These are phyloP conservation scores for Tetrax tetrax DNA, from an alignment of 2,113 vertebrate genomes.

Conservation along the genomic window DNA sequence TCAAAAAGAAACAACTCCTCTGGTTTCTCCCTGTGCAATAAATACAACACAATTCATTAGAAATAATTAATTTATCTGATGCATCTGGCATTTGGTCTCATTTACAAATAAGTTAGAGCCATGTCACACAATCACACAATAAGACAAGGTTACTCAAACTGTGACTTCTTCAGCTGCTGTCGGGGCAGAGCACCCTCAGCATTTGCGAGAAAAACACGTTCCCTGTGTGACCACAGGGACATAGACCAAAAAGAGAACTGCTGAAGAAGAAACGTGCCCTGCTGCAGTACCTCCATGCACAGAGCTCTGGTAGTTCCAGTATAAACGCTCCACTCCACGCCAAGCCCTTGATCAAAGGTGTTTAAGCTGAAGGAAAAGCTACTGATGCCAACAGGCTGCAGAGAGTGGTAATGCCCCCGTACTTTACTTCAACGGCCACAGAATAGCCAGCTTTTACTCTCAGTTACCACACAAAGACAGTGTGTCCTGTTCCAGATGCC, in stretches of 20 bases:
- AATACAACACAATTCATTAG: not conserved
- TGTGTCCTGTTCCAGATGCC: not conserved
- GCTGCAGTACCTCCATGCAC: not conserved
- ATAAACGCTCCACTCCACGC: not conserved
- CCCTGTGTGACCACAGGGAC: not conserved
- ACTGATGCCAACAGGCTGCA: not conserved
- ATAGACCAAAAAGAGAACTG: not conserved
- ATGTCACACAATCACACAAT: not conserved
- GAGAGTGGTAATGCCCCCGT: not conserved
- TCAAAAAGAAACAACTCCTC: not conserved
- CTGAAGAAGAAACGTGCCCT: not conserved
- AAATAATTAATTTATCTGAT: not conserved
- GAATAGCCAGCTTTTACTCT: not conserved
- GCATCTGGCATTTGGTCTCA: not conserved
- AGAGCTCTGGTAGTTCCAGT: not conserved
- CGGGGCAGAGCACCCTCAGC: not conserved
- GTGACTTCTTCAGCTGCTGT: accelerated
- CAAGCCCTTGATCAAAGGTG: not conserved
- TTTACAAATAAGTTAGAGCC: not conserved
- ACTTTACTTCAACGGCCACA: not conserved
- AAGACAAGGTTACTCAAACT: not conserved
- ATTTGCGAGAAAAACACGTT: not conserved
- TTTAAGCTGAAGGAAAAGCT: not conserved
- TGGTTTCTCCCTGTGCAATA: not conserved
- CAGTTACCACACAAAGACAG: not conserved